Evolutionary conservation across 2,888 invertebrate species (phyloP).

Genomic region (Caenorhabditis macrosperma): DNA sequence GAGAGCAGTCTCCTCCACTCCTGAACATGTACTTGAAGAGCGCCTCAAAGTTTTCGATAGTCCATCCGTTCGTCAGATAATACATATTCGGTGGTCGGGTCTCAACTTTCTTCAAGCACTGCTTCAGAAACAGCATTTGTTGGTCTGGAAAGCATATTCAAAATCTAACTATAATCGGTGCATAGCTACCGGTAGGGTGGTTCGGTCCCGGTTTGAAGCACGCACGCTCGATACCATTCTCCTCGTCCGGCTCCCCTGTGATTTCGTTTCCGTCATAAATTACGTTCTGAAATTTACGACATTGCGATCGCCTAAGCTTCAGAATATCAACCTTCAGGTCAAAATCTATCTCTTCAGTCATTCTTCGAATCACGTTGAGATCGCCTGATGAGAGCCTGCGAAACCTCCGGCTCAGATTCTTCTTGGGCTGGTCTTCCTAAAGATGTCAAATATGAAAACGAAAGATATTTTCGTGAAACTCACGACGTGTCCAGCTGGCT

Average conservation of each 20-base stretch:
- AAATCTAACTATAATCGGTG: neutral
- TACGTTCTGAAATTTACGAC: constrained; percentile 40
- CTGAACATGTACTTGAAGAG: constrained; percentile 52
- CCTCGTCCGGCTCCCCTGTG: constrained; percentile 37
- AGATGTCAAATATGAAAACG: too few relatives aligned
- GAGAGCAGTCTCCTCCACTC: constrained; percentile 8
- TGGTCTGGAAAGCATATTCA: constrained; percentile 14
- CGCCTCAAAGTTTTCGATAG: constrained; percentile 43
- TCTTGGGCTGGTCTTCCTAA: too few relatives aligned
- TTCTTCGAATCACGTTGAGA: constrained; percentile 49
- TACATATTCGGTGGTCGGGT: constrained; percentile 52
- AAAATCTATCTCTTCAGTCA: constrained; percentile 55
- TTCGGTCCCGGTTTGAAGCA: constrained; percentile 49
- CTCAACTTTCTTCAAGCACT: constrained; percentile 48
- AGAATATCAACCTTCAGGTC: constrained; percentile 28
- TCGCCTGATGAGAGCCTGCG: constrained; percentile 49
- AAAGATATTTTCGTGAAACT: too few relatives aligned
- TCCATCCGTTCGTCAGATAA: constrained; percentile 53
- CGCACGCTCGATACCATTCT: constrained; percentile 37
- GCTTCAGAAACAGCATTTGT: constrained; percentile 55
- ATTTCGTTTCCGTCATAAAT: constrained; percentile 51
- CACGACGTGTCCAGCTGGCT: neutral
- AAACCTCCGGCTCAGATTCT: constrained; percentile 23
- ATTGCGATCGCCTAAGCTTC: neutral
- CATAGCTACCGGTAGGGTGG: constrained; percentile 15